Base-by-base conservation (phyloP, 1,140 invertebrate genomes). In the Dendrolimus kikuchii region DNA sequence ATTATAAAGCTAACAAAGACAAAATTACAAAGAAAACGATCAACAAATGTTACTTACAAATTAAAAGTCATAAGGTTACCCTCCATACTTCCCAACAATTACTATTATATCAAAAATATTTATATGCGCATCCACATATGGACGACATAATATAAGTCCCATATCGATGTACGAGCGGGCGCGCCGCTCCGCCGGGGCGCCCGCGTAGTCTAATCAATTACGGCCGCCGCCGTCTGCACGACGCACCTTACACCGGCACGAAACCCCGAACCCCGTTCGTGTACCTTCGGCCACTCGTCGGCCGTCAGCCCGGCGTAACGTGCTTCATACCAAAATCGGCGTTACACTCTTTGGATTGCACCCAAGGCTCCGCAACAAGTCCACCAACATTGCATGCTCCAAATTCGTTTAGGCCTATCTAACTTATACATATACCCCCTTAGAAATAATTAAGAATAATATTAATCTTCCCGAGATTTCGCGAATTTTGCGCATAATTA, bases 1-100 rank as follows among this genome's bases (percentile, higher is more conserved):
- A 81, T 75, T 68, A 80, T 74, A 77, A 81, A 85, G 77, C 77
- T 85, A 82, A 85, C 81, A 81, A 82, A 81, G 74, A 80, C 74
- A 82, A 82, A 78, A 81, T 74, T 79, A 82, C 75, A 76, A 84
- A 81, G 75, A 84, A 82, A 85, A 81, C 79, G 77, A 82, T 81
- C 79, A 82, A 82, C 81, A 82, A 81, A 81, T 80, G 72, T 71
- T 72, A 78, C 79, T 85, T 84, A 84, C 67, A 78, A 77, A 81
- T 81, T 74, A 80, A 81, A 80, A 75, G 67, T 77, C 73, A 71
- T 79, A 72, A 70, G 70, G 71, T 80, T 70, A 74, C 62, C 23
- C 3, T 71, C 62, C 74, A 76, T 71, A 70, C 66, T 70, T 66
- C 69, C 73, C 77, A 77, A 80, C 72, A 70, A 79, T 74, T 71